Conservation (phyloP, 2,888 invertebrate genomes). For the Agonopterix arenella region DNA sequence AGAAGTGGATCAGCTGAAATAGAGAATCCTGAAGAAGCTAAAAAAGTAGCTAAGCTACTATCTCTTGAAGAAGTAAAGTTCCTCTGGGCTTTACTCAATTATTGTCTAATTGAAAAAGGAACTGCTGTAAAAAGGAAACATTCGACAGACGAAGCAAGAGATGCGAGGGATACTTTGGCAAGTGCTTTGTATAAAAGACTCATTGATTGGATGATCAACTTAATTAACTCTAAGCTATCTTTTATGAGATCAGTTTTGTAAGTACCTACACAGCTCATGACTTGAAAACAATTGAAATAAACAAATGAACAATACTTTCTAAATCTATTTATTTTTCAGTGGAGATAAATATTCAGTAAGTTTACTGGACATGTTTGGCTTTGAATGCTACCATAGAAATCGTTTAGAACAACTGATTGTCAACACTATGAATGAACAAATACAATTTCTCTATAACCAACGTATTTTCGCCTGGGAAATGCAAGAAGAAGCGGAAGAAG, state of each 20-base stretch:
- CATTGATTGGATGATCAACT: constrained; percentile 92
- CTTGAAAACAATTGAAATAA: not conserved
- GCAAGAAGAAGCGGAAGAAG: constrained; percentile 87
- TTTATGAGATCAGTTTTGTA: constrained; percentile 92
- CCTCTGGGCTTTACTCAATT: constrained; percentile 90
- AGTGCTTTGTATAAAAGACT: constrained; percentile 89
- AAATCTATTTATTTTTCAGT: constrained; percentile 67
- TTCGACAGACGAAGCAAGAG: constrained; percentile 87
- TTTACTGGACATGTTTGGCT: constrained; percentile 93
- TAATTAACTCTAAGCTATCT: constrained; percentile 89
- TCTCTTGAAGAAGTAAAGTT: constrained; percentile 89
- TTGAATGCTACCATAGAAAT: constrained; percentile 93
- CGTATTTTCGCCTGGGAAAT: constrained; percentile 94
- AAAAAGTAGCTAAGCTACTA: constrained; percentile 84
- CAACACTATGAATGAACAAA: constrained; percentile 93
- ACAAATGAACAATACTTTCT: not conserved
- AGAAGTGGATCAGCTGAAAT: constrained; percentile 82
- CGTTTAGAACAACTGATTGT: constrained; percentile 91
- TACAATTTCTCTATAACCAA: constrained; percentile 96
- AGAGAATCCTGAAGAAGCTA: constrained; percentile 82
- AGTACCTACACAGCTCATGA: constrained; percentile 50
- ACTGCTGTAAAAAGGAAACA: constrained; percentile 82
- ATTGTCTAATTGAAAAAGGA: constrained; percentile 87
- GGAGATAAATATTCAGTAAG: constrained; percentile 90
- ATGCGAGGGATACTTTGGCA: constrained; percentile 90